Conservation (phyloP, 2,888 invertebrate genomes). For the Atrina japonica region DNA sequence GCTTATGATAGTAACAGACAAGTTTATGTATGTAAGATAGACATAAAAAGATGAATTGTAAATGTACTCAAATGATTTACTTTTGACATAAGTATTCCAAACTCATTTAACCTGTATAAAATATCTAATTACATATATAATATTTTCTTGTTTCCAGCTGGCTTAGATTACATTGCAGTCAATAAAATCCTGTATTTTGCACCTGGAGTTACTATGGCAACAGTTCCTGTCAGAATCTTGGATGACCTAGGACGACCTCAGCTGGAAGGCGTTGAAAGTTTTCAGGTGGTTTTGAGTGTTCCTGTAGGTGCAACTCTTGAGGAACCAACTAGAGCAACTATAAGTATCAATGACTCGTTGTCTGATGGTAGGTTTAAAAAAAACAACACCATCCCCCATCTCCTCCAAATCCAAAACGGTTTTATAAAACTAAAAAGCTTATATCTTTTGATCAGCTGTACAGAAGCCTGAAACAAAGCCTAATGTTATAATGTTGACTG, state of each 20-base stretch:
- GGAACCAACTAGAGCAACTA: slow-evolving; percentile 68
- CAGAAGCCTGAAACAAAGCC: neutral
- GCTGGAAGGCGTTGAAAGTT: slow-evolving; percentile 79
- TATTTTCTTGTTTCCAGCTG: no score
- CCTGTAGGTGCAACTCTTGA: slow-evolving; percentile 77
- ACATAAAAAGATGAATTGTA: no score
- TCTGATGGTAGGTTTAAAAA: slow-evolving; percentile 78
- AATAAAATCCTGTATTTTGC: slow-evolving; percentile 76
- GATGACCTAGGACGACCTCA: slow-evolving; percentile 78
- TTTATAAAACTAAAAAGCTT: no score
- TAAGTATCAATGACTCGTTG: slow-evolving; percentile 77
- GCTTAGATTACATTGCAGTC: slow-evolving; percentile 78
- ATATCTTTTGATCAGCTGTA: no score
- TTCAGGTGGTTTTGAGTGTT: slow-evolving; percentile 76
- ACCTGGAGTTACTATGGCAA: slow-evolving; percentile 76
- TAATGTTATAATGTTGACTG: neutral
- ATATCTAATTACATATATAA: no score
- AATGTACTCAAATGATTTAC: no score
- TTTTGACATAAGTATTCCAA: no score
- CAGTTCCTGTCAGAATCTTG: slow-evolving; percentile 74
- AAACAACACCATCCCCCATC: no score
- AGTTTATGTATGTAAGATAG: no score
- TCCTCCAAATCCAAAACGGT: no score
- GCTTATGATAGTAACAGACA: no score
- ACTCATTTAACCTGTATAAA: no score